These are phyloP conservation scores for Acanthurus leucopareius DNA, from an alignment of 2,797 vertebrate species.

Conservation along the genomic window DNA sequence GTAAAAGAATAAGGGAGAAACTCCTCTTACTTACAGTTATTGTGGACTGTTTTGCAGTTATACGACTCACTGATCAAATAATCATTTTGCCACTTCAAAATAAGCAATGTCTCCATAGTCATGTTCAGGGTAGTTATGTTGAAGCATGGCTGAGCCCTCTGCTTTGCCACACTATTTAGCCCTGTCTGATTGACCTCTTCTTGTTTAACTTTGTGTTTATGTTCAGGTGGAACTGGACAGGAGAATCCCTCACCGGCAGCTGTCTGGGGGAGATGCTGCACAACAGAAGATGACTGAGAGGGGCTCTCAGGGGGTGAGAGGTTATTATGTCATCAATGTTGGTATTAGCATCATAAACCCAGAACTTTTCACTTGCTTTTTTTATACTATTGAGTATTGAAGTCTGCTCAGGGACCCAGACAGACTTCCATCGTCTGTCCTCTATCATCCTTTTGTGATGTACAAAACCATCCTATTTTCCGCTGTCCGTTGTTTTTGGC, in stretches of 20 bases:
- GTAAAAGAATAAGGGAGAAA: no score
- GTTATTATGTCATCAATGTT: neutral
- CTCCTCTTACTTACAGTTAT: no score
- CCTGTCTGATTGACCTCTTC: no score
- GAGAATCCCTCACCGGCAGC: conserved; percentile 55
- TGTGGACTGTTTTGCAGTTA: no score
- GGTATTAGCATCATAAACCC: neutral
- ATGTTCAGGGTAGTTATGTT: no score
- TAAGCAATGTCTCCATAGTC: no score
- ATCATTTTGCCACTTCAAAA: no score
- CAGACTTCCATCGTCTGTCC: neutral
- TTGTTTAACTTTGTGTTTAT: conserved; percentile 12
- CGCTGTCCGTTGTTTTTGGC: neutral
- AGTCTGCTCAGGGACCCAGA: neutral
- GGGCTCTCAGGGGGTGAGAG: conserved; percentile 80
- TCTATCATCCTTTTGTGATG: neutral
- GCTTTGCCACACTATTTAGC: no score
- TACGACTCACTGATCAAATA: no score
- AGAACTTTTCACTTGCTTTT: neutral
- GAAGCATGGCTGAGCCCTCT: no score
- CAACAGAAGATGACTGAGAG: conserved; percentile 13
- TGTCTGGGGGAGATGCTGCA: conserved; percentile 63
- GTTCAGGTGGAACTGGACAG: conserved; percentile 82
- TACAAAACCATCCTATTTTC: neutral
- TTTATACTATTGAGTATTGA: neutral